phyloP scores from a whole-genome alignment of 2,113 vertebrate genomes.

The Guaruba guarouba region DNA sequence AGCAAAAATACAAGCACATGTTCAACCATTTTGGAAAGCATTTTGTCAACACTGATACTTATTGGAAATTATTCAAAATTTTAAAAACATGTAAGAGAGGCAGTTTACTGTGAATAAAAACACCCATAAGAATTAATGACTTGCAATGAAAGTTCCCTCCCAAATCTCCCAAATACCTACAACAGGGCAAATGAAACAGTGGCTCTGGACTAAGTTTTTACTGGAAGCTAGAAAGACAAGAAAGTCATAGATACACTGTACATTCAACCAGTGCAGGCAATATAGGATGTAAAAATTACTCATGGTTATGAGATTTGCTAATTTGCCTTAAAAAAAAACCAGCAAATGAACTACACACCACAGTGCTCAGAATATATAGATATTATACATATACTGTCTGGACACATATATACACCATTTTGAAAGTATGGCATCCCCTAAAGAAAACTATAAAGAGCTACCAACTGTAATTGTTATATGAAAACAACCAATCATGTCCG shows the following conservation, averaged over 20 bases:
- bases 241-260: neutral
- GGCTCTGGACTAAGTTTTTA: neutral
- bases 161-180: neutral
- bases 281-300: neutral
- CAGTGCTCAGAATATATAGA: neutral
- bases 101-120: neutral
- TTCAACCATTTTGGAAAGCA: neutral
- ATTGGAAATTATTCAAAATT: neutral
- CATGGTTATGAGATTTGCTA: neutral
- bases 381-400: neutral
- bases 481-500: neutral
- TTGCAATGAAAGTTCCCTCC: neutral
- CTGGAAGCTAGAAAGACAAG: constrained; percentile 4
- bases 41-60: neutral
- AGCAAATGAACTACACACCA: neutral
- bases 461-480: neutral
- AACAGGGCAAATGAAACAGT: neutral
- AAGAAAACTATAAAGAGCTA: neutral
- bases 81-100: neutral
- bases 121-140: neutral
- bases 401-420: neutral
- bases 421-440: neutral
- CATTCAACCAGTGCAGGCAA: neutral
- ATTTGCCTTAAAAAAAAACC: neutral
- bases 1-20: neutral